Conservation (phyloP, 2,113 vertebrate genomes). For the Psittacara wagleri region DNA sequence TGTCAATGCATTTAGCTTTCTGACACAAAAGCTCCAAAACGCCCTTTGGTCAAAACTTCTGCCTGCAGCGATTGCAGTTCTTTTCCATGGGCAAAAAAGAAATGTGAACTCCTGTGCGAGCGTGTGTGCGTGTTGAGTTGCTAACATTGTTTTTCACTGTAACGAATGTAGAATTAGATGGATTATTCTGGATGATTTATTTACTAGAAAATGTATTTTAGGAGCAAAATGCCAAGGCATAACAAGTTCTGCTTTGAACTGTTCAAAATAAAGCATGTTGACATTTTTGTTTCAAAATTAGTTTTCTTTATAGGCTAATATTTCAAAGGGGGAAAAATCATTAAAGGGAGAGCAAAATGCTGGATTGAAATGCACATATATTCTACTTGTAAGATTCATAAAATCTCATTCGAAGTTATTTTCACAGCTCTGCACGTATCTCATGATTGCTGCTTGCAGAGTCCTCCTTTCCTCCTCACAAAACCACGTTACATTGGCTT, state of each 20-base stretch:
- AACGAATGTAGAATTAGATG: background rate
- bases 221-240: background rate
- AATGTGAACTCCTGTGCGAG: background rate
- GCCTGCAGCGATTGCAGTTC: background rate
- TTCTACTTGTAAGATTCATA: background rate
- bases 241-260: background rate
- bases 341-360: background rate
- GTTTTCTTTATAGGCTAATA: background rate
- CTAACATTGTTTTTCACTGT: background rate
- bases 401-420: background rate
- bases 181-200: background rate
- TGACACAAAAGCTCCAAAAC: background rate
- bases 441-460: background rate
- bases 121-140: background rate
- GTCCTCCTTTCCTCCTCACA: background rate
- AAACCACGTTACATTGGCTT: fast-evolving
- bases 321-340: background rate
- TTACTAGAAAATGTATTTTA: background rate
- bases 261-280: background rate
- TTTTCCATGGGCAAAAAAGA: background rate
- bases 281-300: background rate
- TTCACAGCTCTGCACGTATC: background rate
- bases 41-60: background rate
- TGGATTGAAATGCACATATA: background rate
- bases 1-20: background rate